A percentile compares a stretch with the other conserved stretches of the same genome.
These are phyloP conservation scores for Drosophila equinoxialis DNA, from an alignment of 1,140 invertebrate genomes.

Conservation along the genomic window DNA sequence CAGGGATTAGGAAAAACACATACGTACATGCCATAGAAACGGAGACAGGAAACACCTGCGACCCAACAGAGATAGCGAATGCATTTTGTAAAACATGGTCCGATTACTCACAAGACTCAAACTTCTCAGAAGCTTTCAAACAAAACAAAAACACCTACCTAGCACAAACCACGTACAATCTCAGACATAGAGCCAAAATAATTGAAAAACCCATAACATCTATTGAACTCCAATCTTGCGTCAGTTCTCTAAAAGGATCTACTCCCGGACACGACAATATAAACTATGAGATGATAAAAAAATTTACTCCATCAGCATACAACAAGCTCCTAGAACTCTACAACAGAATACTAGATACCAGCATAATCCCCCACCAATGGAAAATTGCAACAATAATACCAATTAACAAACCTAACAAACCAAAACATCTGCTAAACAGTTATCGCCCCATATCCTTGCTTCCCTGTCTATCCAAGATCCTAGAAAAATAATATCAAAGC, in stretches of 20 bases:
- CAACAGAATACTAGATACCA: conserved; percentile 19
- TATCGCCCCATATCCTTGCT: conserved; percentile 11
- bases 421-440: conserved; percentile 14
- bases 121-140: conserved; percentile 6
- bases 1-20: conserved; percentile 15
- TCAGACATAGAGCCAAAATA: no score
- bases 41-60: neutral
- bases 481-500: conserved; percentile 15
- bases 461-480: conserved; percentile 2
- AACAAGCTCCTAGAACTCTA: conserved; percentile 6
- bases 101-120: conserved; percentile 13
- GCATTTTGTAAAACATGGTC: conserved; percentile 16
- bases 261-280: conserved; percentile 21
- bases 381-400: conserved; percentile 9
- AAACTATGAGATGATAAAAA: conserved; percentile 1
- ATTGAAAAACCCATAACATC: conserved; percentile 10
- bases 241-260: neutral
- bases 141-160: conserved; percentile 1
- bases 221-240: conserved; percentile 8
- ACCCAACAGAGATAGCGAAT: conserved; percentile 11
- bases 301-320: neutral
- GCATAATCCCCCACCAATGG: no score
- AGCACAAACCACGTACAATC: no score
- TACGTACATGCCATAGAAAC: conserved; percentile 2
- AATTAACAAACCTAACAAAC: conserved; percentile 18